Percentiles rank a stretch among this genome's conserved stretches.
Conservation (phyloP, 1,140 invertebrate species). For the Drosophila ercepeae region DNA sequence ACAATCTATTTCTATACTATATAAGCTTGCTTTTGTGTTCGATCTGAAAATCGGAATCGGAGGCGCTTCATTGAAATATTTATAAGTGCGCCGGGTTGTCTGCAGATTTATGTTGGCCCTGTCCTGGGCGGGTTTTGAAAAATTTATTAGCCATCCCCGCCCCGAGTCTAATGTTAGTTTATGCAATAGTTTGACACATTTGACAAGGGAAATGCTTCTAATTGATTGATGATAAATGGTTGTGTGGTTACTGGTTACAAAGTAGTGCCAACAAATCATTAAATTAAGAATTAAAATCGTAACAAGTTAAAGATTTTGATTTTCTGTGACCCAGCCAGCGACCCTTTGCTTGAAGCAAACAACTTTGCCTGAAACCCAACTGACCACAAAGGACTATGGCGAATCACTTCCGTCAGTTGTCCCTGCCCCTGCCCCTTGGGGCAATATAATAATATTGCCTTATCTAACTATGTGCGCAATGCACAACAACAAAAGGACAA, state of each 20-base stretch:
- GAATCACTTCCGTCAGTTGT: background rate
- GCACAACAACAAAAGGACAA: constrained; percentile 57
- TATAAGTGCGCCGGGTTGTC: constrained; percentile 52
- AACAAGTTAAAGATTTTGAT: background rate
- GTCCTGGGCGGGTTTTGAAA: constrained; percentile 45
- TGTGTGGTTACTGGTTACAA: no score
- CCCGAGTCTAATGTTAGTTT: constrained; percentile 46
- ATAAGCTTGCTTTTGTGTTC: constrained; percentile 7
- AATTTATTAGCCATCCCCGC: constrained; percentile 59
- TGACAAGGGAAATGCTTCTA: constrained; percentile 43
- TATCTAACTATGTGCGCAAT: constrained; percentile 79
- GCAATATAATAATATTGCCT: constrained; percentile 81
- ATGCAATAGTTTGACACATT: constrained; percentile 53
- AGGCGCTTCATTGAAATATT: constrained; percentile 65
- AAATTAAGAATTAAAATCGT: background rate
- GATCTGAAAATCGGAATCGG: constrained; percentile 11
- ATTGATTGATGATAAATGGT: constrained; percentile 56
- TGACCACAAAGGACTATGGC: constrained; percentile 41
- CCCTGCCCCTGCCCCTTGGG: constrained; percentile 8
- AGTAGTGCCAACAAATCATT: background rate
- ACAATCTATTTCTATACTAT: constrained; percentile 39
- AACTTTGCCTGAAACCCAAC: constrained; percentile 5
- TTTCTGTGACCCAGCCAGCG: background rate
- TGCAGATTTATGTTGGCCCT: constrained; percentile 65
- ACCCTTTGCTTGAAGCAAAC: constrained; percentile 9